Conservation (phyloP, 2,797 vertebrate species). For the Crenichthys baileyi region DNA sequence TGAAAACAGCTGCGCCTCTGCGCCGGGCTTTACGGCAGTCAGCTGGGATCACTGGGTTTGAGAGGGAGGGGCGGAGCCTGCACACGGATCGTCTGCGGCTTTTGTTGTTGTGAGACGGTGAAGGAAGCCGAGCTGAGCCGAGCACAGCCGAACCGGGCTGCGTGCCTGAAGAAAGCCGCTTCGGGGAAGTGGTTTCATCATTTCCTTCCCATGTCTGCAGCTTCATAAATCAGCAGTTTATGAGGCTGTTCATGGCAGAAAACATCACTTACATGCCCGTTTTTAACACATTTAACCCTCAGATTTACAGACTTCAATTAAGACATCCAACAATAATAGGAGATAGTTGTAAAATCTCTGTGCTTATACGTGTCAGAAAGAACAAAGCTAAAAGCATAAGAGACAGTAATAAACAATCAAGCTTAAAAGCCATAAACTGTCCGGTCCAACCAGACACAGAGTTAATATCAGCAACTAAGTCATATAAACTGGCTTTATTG, state of each 20-base stretch:
- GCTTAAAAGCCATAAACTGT: too few species aligned
- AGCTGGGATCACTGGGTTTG: not conserved
- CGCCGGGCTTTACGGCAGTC: slow-evolving; percentile 44
- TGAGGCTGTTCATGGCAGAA: too few species aligned
- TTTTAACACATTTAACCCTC: not conserved
- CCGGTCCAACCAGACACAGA: too few species aligned
- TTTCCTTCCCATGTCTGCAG: slow-evolving; percentile 12
- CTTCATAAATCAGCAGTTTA: slow-evolving; percentile 4
- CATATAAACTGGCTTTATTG: too few species aligned
- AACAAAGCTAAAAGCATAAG: too few species aligned
- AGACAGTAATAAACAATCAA: too few species aligned
- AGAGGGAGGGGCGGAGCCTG: slow-evolving; percentile 34
- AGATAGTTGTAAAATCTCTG: too few species aligned
- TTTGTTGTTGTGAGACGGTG: slow-evolving; percentile 35
- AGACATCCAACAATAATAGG: too few species aligned
- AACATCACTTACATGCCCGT: not conserved
- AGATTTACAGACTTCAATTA: not conserved
- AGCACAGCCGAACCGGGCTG: not conserved
- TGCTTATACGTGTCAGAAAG: too few species aligned
- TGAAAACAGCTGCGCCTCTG: slow-evolving; percentile 32
- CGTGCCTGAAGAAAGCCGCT: not conserved
- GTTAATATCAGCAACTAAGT: too few species aligned
- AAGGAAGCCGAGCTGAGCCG: not conserved
- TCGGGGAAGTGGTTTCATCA: slow-evolving; percentile 17
- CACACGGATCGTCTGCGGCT: slow-evolving; percentile 13